Conservation (phyloP, 2,888 invertebrate genomes). For the Nymphalis urticae region DNA sequence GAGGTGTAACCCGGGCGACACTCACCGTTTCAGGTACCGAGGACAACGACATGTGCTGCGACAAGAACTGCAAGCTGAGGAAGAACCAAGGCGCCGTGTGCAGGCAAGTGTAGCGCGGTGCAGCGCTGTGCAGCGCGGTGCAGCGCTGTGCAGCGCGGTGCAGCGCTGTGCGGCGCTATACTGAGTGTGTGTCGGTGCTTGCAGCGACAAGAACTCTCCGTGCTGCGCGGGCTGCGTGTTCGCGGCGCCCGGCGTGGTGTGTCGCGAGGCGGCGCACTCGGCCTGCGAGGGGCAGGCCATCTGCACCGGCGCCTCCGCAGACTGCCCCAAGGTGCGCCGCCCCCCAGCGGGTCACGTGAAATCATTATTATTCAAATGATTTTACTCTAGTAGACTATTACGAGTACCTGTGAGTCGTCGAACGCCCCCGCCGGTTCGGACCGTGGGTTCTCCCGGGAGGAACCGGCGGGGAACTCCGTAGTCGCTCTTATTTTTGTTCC, state of each 20-base stretch:
- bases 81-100: slow-evolving; percentile 93
- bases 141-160: too few species aligned
- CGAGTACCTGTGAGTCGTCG: too few species aligned
- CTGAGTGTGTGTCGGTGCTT: slow-evolving; percentile 38
- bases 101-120: slow-evolving; percentile 77
- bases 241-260: slow-evolving; percentile 91
- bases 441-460: too few species aligned
- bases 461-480: too few species aligned
- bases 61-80: slow-evolving; percentile 93
- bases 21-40: slow-evolving; percentile 83
- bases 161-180: too few species aligned
- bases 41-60: slow-evolving; percentile 96
- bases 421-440: too few species aligned
- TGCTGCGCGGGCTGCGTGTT: slow-evolving; percentile 96
- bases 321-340: slow-evolving; percentile 69
- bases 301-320: slow-evolving; percentile 87
- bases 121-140: too few species aligned
- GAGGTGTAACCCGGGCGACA: background rate
- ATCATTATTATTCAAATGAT: too few species aligned
- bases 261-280: slow-evolving; percentile 94
- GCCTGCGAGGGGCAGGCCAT: slow-evolving; percentile 96
- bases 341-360: too few species aligned
- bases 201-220: slow-evolving; percentile 96
- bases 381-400: too few species aligned
- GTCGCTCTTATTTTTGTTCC: too few species aligned